Evolutionary conservation across 2,888 invertebrate genomes (phyloP), one percentile per base, ranked within the genome.

Genomic region (Crioceris asparagi): DNA sequence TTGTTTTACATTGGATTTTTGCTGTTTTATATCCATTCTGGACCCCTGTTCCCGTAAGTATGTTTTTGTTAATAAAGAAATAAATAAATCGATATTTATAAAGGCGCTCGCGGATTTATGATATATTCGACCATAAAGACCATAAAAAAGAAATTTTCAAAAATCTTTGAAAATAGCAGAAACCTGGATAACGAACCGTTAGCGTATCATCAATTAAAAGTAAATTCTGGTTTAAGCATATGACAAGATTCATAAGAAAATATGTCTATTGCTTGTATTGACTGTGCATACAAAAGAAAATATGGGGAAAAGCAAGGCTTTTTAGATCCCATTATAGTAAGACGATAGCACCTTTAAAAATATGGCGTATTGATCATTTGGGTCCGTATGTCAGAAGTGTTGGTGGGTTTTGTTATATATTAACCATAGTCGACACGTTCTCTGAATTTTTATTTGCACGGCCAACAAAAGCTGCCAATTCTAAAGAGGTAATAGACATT

Each of bases 311-410:
- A 32, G 12, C 33, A 46, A 36, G 36, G 45, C n/a, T 25, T 29
- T 23, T 29, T 46, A 15, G 17, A 31, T 31, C 43, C 46, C 8
- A 41, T 46, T n/a, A n/a, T 15, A 7, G 14, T 16, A 45, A 46
- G 36, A 33, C 42, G 21, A 15, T 5, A 8, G 26, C 33, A 15
- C 45, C 45, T 10, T 15, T 44, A 8, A 29, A 40, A 15, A 47
- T 45, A 4, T 40, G 41, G 38, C 47, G 45, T 37, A 41, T 47
- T 15, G 47, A 43, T 21, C 41, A 47, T 32, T 32, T 45, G 5
- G 46, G 44, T 0, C 46, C 42, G 17, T 45, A 35, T 25, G 8
- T 11, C 10, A 42, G 37, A 33, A 44, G 36, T 26, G 8, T 4
- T 17, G 17, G 18, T 8, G 17, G 29, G 35, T n/a, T 16, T 38